Base-by-base conservation (phyloP, 2,888 invertebrate genomes). In the Embidobia sp. region DNA sequence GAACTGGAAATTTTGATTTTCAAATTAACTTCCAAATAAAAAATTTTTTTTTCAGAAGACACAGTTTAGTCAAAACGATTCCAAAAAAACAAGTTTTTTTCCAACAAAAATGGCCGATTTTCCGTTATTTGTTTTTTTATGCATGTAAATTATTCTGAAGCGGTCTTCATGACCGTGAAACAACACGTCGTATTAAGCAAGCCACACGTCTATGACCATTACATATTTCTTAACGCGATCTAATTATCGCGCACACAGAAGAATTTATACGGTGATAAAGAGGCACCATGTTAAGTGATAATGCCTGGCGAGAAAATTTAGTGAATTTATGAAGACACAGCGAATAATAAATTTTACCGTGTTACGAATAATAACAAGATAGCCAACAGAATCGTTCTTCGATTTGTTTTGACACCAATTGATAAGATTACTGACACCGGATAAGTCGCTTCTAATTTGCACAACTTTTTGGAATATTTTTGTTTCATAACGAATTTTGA, bases 191-290 rank as follows among this genome's bases (percentile, higher is more conserved):
- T 18, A 8, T 42, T 44, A 33, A 44, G 44, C 5, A 11, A 33
- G 44, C 44, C 33, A 19, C 44, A 18, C 10, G 57, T 44, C 26
- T 48, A 35, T 42, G 35, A 61, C 31, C 22, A 35, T 61, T 55
- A 48, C 37, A 57, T 67, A 48, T 57, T 67, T 57, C 57, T 67
- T 29, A 48, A 18, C 27, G 16, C 48, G 57, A 67, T 67, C 67
- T 57, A 55, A 55, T 67, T 67, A 67, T 67, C 67, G 33, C 29
- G 10, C 44, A 10, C 55, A 7, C 15, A 48, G 48, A 67, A 67
- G 48, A 57, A 67, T 67, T 67, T 67, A 67, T 67, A 18, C 19
- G 67, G 57, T 67, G 67, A 67, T 67, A 67, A 67, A 55, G 53
- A 53, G 48, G 40, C 57, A 37, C 16, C 66, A 8, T 15, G 69